These are phyloP conservation scores for Neoscelio sp. DNA, from an alignment of 2,888 invertebrate species.

Conservation along the genomic window DNA sequence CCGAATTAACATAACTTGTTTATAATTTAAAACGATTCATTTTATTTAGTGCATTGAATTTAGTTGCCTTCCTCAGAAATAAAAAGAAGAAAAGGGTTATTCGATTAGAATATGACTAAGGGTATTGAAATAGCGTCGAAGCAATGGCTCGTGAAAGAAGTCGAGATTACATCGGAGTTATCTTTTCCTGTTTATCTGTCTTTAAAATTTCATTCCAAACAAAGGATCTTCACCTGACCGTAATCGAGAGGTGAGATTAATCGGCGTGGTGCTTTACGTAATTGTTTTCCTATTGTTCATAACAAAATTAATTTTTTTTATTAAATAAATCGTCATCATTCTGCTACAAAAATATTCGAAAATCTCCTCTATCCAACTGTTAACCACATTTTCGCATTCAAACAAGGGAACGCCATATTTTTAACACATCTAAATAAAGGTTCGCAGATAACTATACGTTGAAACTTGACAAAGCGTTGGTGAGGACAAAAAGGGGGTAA, in stretches of 20 bases:
- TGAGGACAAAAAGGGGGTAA: slow-evolving; percentile 42
- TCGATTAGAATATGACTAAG: slow-evolving; percentile 32
- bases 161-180: slow-evolving; percentile 24
- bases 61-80: too few species aligned
- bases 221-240: slow-evolving; percentile 47
- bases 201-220: slow-evolving; percentile 38
- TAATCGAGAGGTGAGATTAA: slow-evolving; percentile 48
- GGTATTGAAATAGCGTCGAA: slow-evolving; percentile 31
- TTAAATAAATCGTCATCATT: too few species aligned
- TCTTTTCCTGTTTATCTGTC: slow-evolving; percentile 55
- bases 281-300: too few species aligned
- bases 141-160: slow-evolving; percentile 54
- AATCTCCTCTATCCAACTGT: slow-evolving; percentile 53
- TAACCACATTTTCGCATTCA: slow-evolving; percentile 11
- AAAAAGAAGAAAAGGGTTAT: neutral
- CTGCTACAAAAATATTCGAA: too few species aligned
- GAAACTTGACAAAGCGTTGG: slow-evolving; percentile 49
- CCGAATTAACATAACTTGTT: neutral
- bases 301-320: too few species aligned
- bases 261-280: slow-evolving; percentile 37
- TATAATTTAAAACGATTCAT: too few species aligned
- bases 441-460: slow-evolving; percentile 7
- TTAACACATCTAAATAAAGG: slow-evolving; percentile 35
- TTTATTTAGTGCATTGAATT: too few species aligned
- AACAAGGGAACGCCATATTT: slow-evolving; percentile 1